Evolutionary conservation across 1,140 invertebrate species (phyloP).

Genomic region (Drosophila insularis): DNA sequence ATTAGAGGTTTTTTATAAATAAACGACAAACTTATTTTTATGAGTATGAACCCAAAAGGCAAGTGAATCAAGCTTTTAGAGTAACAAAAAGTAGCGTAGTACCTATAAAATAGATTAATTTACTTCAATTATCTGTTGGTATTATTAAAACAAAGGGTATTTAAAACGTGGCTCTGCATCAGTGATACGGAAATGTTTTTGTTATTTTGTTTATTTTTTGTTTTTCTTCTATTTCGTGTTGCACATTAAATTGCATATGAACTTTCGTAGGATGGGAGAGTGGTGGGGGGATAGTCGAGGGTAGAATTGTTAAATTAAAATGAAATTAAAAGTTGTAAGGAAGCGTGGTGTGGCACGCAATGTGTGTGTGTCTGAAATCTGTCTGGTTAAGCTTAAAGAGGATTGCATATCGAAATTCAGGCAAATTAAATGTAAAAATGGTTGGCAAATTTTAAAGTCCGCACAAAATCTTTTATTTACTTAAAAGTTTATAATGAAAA

Average conservation of each 20-base stretch:
- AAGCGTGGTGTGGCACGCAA: background rate
- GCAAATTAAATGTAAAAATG: background rate
- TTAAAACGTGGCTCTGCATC: background rate
- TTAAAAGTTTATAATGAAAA: background rate
- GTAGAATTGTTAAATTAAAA: slow-evolving; percentile 33
- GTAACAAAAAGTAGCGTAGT: no score
- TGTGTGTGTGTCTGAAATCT: slow-evolving; percentile 1
- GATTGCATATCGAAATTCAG: background rate
- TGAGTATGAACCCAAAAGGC: no score
- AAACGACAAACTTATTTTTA: no score
- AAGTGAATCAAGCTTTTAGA: no score
- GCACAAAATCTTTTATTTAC: background rate
- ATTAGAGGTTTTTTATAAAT: no score
- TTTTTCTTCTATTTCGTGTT: slow-evolving; percentile 30
- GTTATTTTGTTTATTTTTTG: background rate
- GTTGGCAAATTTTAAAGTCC: background rate
- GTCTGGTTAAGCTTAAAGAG: slow-evolving; percentile 4
- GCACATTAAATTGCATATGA: slow-evolving; percentile 50
- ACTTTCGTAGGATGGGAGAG: background rate
- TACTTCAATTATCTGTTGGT: no score
- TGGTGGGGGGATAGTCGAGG: slow-evolving; percentile 10
- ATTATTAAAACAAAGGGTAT: background rate
- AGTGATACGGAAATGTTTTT: background rate
- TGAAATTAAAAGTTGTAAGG: slow-evolving; percentile 41
- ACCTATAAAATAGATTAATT: no score